A percentile compares a stretch with the other conserved stretches of the same genome.
Conservation (phyloP, 2,113 vertebrate genomes). For the Piprites chloris region DNA sequence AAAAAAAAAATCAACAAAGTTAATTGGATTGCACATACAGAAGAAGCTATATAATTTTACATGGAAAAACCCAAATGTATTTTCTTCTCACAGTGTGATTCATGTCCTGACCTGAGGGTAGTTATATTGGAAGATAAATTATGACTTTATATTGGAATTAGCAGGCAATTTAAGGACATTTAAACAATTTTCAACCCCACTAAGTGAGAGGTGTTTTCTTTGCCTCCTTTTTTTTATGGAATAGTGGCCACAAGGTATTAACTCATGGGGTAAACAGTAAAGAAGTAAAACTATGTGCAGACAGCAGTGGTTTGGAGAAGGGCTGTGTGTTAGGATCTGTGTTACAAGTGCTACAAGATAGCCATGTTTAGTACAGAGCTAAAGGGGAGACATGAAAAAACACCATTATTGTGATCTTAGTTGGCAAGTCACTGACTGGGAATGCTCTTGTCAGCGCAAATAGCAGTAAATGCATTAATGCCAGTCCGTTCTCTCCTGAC, state of each 20-base stretch:
- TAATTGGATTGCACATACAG: background rate
- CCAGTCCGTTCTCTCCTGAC: background rate
- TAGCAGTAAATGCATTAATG: background rate
- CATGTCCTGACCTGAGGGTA: background rate
- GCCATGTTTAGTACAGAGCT: conserved; percentile 27
- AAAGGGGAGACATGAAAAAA: background rate
- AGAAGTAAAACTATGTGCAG: background rate
- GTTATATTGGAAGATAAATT: conserved; percentile 63
- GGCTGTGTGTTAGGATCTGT: conserved; percentile 5
- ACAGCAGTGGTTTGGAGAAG: conserved; percentile 22
- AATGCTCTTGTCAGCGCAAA: conserved; percentile 22
- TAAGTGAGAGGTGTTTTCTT: conserved; percentile 68
- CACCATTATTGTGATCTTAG: background rate
- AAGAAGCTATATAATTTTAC: background rate
- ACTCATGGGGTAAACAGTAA: background rate
- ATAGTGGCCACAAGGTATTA: conserved; percentile 27
- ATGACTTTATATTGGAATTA: conserved; percentile 63
- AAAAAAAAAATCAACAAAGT: background rate
- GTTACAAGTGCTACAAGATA: background rate
- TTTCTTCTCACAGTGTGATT: background rate
- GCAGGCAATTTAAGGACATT: conserved; percentile 70
- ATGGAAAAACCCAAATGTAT: background rate
- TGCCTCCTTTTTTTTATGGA: conserved; percentile 35
- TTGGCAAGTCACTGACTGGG: conserved; percentile 39
- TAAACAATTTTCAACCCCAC: conserved; percentile 63